Percentiles rank a stretch among this genome's conserved stretches.
phyloP scores from a whole-genome alignment of 2,113 vertebrate species.

The Amazona vittata region DNA sequence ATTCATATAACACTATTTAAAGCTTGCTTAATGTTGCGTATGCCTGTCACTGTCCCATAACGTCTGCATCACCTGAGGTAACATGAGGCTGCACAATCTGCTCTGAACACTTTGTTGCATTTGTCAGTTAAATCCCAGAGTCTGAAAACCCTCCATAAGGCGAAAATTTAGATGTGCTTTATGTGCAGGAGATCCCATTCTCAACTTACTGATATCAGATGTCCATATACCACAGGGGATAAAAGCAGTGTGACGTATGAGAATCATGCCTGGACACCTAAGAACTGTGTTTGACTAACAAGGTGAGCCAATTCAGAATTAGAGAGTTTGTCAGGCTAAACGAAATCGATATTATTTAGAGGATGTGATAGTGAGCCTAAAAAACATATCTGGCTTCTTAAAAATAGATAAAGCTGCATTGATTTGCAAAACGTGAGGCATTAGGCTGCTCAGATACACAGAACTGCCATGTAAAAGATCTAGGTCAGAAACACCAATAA shows the following conservation, averaged over 20 bases:
- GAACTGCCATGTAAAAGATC: slow-evolving; percentile 11
- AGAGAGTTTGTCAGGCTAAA: slow-evolving; percentile 60
- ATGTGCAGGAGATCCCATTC: neutral
- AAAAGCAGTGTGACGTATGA: neutral
- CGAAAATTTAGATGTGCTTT: neutral
- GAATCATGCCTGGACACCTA: neutral
- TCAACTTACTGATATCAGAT: neutral
- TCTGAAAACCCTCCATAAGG: slow-evolving; percentile 18
- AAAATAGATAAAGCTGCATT: slow-evolving; percentile 54
- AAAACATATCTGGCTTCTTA: neutral
- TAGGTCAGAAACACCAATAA: slow-evolving; percentile 20
- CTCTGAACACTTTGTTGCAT: neutral
- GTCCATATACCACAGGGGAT: neutral
- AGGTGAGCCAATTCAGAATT: slow-evolving; percentile 61
- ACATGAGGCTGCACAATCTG: neutral
- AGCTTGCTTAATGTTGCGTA: neutral
- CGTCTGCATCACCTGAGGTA: neutral
- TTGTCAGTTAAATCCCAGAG: neutral
- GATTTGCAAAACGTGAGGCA: slow-evolving; percentile 39
- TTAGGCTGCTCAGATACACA: neutral
- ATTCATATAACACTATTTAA: neutral
- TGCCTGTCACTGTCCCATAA: neutral
- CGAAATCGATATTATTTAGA: slow-evolving; percentile 62
- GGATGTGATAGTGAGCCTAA: slow-evolving; percentile 3
- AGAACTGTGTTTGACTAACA: slow-evolving; percentile 55